These are phyloP conservation scores for Drosophila trapezifrons DNA, from an alignment of 1,140 invertebrate species.

Conservation along the genomic window DNA sequence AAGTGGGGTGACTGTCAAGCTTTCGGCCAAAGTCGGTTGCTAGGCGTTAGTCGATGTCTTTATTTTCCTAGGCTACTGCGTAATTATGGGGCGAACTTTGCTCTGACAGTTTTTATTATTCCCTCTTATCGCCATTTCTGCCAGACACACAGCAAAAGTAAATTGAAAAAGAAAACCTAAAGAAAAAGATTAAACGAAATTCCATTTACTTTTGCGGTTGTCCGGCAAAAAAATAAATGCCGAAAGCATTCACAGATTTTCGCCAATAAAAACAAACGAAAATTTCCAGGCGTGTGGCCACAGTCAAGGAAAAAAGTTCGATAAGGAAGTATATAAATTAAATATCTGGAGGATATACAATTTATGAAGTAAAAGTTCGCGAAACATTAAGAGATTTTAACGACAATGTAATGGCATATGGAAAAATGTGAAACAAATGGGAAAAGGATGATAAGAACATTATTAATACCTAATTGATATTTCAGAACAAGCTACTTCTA, in stretches of 20 bases:
- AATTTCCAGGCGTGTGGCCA: constrained; percentile 51
- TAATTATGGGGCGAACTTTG: constrained; percentile 62
- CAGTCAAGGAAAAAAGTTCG: constrained; percentile 48
- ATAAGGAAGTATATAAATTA: not conserved
- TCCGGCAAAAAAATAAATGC: constrained; percentile 6
- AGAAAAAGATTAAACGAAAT: constrained; percentile 25
- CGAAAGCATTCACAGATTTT: constrained; percentile 43
- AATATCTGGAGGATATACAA: not conserved
- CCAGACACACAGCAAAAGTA: constrained; percentile 30
- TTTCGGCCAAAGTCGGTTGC: constrained; percentile 35
- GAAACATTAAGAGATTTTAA: no score
- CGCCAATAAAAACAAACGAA: constrained; percentile 22
- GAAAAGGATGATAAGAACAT: no score
- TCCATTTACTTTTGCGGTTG: constrained; percentile 33
- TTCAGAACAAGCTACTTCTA: no score
- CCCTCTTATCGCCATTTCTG: constrained; percentile 53
- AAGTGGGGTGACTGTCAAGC: constrained; percentile 1
- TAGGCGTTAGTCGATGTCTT: constrained; percentile 51
- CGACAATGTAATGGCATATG: no score
- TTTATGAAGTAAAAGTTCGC: no score
- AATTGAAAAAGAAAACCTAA: constrained; percentile 13
- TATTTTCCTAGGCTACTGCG: constrained; percentile 46
- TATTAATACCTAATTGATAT: not conserved
- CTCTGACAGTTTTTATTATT: constrained; percentile 16
- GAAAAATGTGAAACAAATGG: not conserved